Conservation (phyloP, 2,113 vertebrate species). For the Arvicanthis niloticus region DNA sequence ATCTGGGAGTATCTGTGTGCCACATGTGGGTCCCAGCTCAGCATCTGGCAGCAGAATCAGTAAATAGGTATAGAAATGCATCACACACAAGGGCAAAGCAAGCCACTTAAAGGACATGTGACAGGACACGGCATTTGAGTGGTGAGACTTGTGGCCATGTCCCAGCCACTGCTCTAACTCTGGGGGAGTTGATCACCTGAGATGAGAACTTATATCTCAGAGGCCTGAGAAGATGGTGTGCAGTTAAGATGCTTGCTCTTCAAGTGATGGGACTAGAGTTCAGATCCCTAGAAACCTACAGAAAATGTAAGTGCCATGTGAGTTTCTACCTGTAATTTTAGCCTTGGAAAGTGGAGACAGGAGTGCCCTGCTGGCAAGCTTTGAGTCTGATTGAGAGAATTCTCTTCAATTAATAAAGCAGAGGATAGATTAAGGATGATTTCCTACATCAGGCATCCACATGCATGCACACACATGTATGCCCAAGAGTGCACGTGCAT, state of each 20-base stretch:
- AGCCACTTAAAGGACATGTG: background rate
- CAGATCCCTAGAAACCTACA: background rate
- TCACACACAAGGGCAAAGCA: background rate
- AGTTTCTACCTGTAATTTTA: background rate
- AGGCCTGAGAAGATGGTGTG: background rate
- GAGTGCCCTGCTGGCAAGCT: background rate
- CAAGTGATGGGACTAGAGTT: background rate
- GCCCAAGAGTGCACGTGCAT: too few species aligned
- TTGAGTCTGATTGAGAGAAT: background rate
- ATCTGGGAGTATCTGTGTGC: background rate
- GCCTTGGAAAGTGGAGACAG: background rate
- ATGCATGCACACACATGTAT: background rate
- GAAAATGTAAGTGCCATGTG: background rate
- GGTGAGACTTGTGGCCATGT: background rate
- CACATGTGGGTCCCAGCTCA: background rate
- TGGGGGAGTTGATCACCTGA: background rate
- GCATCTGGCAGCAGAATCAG: background rate
- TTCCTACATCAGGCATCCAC: background rate
- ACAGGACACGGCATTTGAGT: background rate
- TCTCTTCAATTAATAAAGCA: background rate
- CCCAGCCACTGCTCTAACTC: background rate
- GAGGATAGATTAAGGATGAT: background rate
- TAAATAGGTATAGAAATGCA: background rate
- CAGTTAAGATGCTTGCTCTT: background rate
- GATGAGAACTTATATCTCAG: too few species aligned